These are phyloP conservation scores for Chrysomallon squamiferum DNA, from an alignment of 1,140 invertebrate genomes.

Conservation along the genomic window DNA sequence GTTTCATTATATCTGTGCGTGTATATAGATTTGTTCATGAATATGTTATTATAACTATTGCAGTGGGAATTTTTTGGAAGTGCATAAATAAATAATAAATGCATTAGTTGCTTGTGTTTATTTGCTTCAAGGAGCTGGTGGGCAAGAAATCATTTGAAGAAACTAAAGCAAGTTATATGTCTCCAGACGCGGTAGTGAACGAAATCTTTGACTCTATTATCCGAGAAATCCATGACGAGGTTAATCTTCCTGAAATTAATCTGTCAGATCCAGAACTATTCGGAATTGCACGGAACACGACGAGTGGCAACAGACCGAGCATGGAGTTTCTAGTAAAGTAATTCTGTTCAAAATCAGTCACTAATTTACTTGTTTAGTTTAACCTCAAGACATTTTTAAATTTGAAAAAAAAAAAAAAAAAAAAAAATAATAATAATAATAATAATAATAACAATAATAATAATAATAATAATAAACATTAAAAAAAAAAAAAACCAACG, in stretches of 20 bases:
- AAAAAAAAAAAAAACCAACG: no score
- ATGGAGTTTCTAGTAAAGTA: conserved; percentile 61
- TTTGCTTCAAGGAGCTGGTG: conserved; percentile 54
- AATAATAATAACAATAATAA: background rate
- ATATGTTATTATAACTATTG: no score
- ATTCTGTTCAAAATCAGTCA: no score
- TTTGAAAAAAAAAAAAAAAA: no score
- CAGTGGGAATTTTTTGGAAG: no score
- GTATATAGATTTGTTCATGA: no score
- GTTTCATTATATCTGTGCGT: no score
- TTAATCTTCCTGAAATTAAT: conserved; percentile 51
- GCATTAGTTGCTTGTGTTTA: no score
- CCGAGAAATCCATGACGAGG: conserved; percentile 61
- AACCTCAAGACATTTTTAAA: no score
- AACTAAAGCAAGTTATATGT: conserved; percentile 35
- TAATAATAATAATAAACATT: no score
- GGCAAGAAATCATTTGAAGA: conserved; percentile 38
- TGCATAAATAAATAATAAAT: no score
- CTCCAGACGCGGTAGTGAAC: conserved; percentile 36
- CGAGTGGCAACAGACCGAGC: conserved; percentile 57
- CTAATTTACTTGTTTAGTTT: background rate
- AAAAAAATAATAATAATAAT: no score
- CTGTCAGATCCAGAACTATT: conserved; percentile 51
- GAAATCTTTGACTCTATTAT: conserved; percentile 63
- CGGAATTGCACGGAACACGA: conserved; percentile 56